Percentiles rank a stretch among this genome's conserved stretches.
Evolutionary conservation across 2,113 vertebrate species (phyloP).

Genomic region (Clarias batrachus): DNA sequence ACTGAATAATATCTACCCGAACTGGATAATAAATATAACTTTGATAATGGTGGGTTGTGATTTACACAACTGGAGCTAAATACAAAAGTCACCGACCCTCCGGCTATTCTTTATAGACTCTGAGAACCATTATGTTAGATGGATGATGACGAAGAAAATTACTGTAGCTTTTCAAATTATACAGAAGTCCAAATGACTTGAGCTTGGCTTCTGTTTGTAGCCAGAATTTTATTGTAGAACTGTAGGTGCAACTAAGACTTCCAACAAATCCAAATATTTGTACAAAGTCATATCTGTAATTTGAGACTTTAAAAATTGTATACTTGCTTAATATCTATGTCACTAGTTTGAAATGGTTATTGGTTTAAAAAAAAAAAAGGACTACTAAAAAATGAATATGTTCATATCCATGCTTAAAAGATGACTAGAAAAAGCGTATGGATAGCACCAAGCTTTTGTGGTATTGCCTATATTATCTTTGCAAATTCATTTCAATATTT

Average conservation of each 20-base stretch:
- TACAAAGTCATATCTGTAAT: conserved; percentile 70
- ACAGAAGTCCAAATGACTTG: conserved; percentile 62
- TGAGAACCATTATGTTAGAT: not conserved
- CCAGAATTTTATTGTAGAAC: conserved; percentile 65
- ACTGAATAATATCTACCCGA: not conserved
- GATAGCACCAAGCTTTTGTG: conserved; percentile 12
- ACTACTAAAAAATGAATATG: not conserved
- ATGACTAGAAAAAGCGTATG: not conserved
- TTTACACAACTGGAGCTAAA: not conserved
- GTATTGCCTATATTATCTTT: conserved; percentile 36
- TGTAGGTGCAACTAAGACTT: conserved; percentile 62
- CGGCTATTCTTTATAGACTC: not conserved
- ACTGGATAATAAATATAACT: not conserved
- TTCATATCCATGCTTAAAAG: not conserved
- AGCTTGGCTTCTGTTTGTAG: conserved; percentile 68
- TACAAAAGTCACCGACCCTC: not conserved
- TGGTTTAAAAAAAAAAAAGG: not conserved
- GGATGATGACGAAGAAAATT: conserved; percentile 53
- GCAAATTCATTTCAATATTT: conserved; percentile 45
- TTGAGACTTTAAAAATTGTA: conserved; percentile 32
- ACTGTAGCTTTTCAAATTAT: conserved; percentile 35
- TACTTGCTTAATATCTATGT: not conserved
- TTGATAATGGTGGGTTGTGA: not conserved
- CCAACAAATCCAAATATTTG: conserved; percentile 56
- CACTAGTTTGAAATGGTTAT: not conserved